A percentile compares a stretch with the other conserved stretches of the same genome.
phyloP scores from a whole-genome alignment of 2,888 invertebrate genomes.

The Ophioninae sp. region DNA sequence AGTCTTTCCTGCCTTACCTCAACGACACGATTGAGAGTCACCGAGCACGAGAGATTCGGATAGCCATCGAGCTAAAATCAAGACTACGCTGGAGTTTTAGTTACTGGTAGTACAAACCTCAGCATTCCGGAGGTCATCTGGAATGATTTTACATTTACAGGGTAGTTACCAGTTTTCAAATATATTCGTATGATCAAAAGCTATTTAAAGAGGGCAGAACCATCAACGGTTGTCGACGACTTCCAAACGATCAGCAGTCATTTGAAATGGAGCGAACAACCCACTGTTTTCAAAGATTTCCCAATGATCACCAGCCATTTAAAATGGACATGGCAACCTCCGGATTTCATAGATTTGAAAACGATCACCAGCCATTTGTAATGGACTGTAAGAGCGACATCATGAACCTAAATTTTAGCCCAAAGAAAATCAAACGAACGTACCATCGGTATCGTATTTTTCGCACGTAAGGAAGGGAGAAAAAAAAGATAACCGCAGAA shows the following conservation, averaged over 20 bases:
- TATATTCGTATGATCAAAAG: too few species aligned
- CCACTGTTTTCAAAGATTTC: neutral
- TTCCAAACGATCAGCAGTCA: too few species aligned
- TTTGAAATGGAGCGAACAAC: neutral
- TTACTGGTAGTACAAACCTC: neutral
- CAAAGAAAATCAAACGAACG: too few species aligned
- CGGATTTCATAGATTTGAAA: too few species aligned
- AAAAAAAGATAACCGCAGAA: neutral
- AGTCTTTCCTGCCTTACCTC: neutral
- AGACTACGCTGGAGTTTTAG: neutral
- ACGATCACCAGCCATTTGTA: too few species aligned
- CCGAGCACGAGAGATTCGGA: slow-evolving; percentile 6
- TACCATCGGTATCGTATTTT: neutral
- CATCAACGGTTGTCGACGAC: too few species aligned
- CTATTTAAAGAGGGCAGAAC: too few species aligned
- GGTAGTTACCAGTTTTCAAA: too few species aligned
- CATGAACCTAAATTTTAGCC: too few species aligned
- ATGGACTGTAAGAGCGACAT: too few species aligned
- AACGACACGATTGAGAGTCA: slow-evolving; percentile 18
- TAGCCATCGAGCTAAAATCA: neutral
- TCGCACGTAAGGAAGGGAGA: neutral
- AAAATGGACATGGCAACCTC: neutral
- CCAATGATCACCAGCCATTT: neutral
- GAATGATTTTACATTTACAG: neutral
- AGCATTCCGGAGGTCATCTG: neutral